Base-by-base conservation (phyloP, 1,140 invertebrate genomes). In the Phenacoccus solenopsis region DNA sequence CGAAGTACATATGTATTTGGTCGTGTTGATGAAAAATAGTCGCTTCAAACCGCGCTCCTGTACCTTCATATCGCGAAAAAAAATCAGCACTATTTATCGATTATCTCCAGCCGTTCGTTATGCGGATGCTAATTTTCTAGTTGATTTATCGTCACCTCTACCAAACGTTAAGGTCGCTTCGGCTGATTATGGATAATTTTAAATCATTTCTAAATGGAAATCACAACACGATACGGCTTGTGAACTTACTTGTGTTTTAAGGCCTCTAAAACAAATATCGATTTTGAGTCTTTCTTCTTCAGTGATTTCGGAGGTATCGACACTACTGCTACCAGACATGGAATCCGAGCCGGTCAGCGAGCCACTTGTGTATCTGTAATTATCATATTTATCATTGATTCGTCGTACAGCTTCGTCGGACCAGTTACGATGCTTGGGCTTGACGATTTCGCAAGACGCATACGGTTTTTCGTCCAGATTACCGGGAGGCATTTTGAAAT, bases 191-290 rank as follows among this genome's bases (percentile, higher is more conserved):
- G n/a, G 16, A 16, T n/a, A n/a, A 16, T 4, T n/a, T n/a, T n/a
- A n/a, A n/a, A n/a, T n/a, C n/a, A n/a, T n/a, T n/a, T n/a, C 5
- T 49, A 16, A 49, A 16, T n/a, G 38, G 20, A 32, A 13, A 32
- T 32, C 5, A 32, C 30, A 32, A 32, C 5, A 13, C 13, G 56
- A 20, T 59, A 20, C 56, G n/a, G 20, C 20, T 20, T 59, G 16
- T 5, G 4, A 59, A 64, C 59, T 64, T 75, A 84, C 83, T 75
- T 88, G 85, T 0, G 89, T 89, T 75, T 90, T 89, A 70, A 91
- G 83, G 38, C 89, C 89, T 25, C 84, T 82, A 74, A 91, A 91
- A 76, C 90, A 91, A 57, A 86, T 85, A 78, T 93, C 90, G 69
- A 92, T 84, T 78, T 91, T 88, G n/a, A 84, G 80, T 9, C 89